Evolutionary conservation across 1,140 invertebrate genomes (phyloP).

Genomic region (Diploscapter pachys): DNA sequence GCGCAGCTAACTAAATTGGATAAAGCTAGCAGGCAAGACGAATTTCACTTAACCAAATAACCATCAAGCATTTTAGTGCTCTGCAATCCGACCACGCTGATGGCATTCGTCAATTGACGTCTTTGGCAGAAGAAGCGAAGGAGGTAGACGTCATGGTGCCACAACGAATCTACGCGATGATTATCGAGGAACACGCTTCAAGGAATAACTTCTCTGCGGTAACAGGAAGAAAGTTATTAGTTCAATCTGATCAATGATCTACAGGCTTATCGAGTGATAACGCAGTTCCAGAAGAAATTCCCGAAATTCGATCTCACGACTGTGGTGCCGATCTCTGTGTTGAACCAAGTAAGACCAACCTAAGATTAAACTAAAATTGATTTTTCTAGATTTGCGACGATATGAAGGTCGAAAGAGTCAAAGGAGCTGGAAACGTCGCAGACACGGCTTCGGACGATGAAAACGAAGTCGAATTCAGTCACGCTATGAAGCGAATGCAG

Average conservation of each 20-base stretch:
- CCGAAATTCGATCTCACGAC: too few relatives aligned
- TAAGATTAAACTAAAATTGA: neutral
- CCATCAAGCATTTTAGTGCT: neutral
- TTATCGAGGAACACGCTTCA: neutral
- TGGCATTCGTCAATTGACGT: conserved; percentile 4
- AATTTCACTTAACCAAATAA: neutral
- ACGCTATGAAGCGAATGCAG: conserved; percentile 21
- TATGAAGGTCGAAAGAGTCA: conserved; percentile 29
- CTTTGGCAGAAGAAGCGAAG: too few relatives aligned
- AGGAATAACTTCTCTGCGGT: neutral
- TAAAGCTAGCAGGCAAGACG: conserved; percentile 37
- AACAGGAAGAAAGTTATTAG: neutral
- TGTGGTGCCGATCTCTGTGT: neutral
- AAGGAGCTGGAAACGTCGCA: conserved; percentile 3
- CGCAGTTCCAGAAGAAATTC: neutral
- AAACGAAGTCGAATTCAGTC: conserved; percentile 34
- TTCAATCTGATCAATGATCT: neutral
- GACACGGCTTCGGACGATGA: conserved; percentile 20
- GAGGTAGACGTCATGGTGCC: too few relatives aligned
- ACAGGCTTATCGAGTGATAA: neutral
- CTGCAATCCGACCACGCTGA: conserved; percentile 1
- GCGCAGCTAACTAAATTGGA: conserved; percentile 39
- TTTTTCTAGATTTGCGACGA: conserved; percentile 23
- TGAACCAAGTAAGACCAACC: neutral
- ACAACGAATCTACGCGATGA: too few relatives aligned